Evolutionary conservation across 1,140 invertebrate genomes (phyloP).

Genomic region (Aphaenogaster floridana): DNA sequence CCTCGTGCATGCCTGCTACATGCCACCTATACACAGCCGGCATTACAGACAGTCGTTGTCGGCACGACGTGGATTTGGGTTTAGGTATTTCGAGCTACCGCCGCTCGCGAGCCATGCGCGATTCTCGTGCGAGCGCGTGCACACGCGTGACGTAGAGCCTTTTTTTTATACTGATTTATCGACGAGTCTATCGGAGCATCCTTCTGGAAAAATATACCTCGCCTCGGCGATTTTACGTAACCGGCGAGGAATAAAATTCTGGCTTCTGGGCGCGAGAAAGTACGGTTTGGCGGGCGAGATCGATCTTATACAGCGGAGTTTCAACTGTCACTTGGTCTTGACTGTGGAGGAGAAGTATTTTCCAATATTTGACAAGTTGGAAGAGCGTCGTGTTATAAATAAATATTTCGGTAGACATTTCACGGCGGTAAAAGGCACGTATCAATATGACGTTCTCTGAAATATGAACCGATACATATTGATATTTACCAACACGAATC

Average conservation of each 20-base stretch:
- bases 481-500: constrained; percentile 23
- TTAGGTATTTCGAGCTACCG: constrained; percentile 72
- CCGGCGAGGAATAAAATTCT: constrained; percentile 44
- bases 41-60: constrained; percentile 46
- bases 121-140: constrained; percentile 49
- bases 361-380: constrained; percentile 50
- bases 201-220: constrained; percentile 49
- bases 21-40: constrained; percentile 53
- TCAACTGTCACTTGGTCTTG: constrained; percentile 23
- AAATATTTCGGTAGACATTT: constrained; percentile 39
- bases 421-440: not conserved
- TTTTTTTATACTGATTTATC: constrained; percentile 58
- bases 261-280: not conserved
- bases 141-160: constrained; percentile 37
- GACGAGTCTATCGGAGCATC: constrained; percentile 39
- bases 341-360: constrained; percentile 16
- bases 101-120: constrained; percentile 46
- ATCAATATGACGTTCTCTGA: constrained; percentile 21
- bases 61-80: constrained; percentile 55
- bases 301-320: constrained; percentile 30
- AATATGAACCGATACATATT: not conserved
- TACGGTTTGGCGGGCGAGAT: constrained; percentile 3
- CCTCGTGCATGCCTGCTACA: constrained; percentile 54
- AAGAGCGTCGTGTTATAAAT: constrained; percentile 46
- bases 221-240: constrained; percentile 31